Base-by-base conservation (phyloP, 2,888 invertebrate genomes). In the Gryllus longicercus region DNA sequence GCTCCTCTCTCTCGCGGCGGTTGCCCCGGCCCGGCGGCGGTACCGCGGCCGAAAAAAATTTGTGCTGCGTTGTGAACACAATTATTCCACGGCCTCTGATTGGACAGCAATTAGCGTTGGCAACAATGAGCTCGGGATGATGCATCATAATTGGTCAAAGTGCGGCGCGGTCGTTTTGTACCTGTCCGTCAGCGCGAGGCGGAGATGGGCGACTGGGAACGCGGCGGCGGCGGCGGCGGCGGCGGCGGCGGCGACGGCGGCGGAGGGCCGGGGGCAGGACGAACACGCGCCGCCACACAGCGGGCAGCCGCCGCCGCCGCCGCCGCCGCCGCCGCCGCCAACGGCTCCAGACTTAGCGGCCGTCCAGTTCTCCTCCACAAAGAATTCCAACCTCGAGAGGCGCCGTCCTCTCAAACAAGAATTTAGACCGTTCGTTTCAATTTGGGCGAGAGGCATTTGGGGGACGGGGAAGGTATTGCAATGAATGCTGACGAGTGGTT, bases 181-280 rank as follows among this genome's bases (percentile, higher is more conserved):
- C 63, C 63, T 63, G 63, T 63, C 63, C 63, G n/a, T 63, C 63
- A 63, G n/a, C 63, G 79, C 81, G 76, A 77, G 38, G 51, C 3
- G 51, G 25, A 76, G 23, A 79, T 76, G 25, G 50, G 23, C 23
- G 49, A 51, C 50, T 21, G 51, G 25, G 51, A 38, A 51, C 11
- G 25, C 38, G n/a, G n/a, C 23, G 63, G 18, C 51, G 16, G 51
- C 16, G 51, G 51, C 16, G 51, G 51, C 51, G 16, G 51, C 51
- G 51, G 51, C 11, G 11, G 11, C 16, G 51, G 51, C 16, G 12
- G 16, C 1, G 1, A 2, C 1, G 51, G 11, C 1, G 63, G n/a
- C 14, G 63, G n/a, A 12, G 63, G 12, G 38, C 38, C 38, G 38
- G 38, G 5, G 38, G 38, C 38, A 5, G 38, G 1, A 38, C 8